Evolutionary conservation across 2,113 vertebrate species (phyloP), one percentile per base, ranked within the genome.

Genomic region (Cricetomys ansorgei): DNA sequence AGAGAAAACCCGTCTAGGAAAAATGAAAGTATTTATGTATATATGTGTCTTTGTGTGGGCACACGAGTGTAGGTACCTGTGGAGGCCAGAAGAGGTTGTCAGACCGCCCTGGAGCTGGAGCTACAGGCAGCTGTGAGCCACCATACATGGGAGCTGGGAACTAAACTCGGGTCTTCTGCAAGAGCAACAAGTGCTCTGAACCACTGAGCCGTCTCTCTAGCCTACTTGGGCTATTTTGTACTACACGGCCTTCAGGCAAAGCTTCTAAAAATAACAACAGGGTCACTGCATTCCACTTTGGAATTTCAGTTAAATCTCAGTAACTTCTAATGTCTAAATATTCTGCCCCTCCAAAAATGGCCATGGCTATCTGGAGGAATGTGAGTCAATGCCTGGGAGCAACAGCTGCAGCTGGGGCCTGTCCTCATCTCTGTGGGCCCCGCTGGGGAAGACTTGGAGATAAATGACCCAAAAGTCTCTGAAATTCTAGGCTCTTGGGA

Each of bases 261-360:
- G 76, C n/a, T 64, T 83, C 40, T 69, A 43, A 83, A 62, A 73
- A 45, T 1, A 3, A 48, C 16, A 91, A 53, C 15, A 7, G 83
- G 62, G 76, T 34, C 40, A 5, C 45, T 25, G 27, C n/a, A 29
- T 23, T 40, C 59, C 45, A 59, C 29, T 34, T 19, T 21, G 67
- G 77, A 91, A 92, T 65, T 86, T 70, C 85, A n/a, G 55, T 53
- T 92, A 83, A 69, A 57, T 12, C 53, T 70, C 21, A 73, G 43
- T 40, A 69, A 89, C 21, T 77, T 75, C 55, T 88, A 92, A 2
- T 3, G 70, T 72, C 73, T 69, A 77, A 50, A 81, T 75, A 81
- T 75, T n/a, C 72, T 19, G 23, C 45, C 45, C 89, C 64, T 96
- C 88, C 85, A 43, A 83, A 95, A 85, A 88, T 50, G 93, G 94